A percentile compares a stretch with the other conserved stretches of the same genome.
phyloP scores from a whole-genome alignment of 2,113 vertebrate species.

The Rhynchomys soricoides region DNA sequence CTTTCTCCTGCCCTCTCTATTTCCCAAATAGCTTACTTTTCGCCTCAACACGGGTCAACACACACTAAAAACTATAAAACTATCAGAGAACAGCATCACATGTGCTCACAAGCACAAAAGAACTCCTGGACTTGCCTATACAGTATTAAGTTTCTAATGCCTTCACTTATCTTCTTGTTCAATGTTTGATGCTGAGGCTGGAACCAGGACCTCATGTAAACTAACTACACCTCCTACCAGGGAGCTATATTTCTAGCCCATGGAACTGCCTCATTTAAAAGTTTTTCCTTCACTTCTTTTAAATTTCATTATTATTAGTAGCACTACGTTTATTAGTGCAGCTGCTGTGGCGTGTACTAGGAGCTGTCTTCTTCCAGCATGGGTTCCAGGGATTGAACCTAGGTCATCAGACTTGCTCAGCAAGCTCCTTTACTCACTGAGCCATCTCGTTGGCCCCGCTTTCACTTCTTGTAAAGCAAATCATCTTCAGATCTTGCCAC shows the following conservation, averaged over 20 bases:
- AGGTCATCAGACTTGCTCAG: background rate
- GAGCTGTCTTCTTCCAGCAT: background rate
- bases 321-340: background rate
- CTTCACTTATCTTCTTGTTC: background rate
- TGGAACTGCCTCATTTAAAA: background rate
- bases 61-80: constrained; percentile 22
- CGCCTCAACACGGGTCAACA: background rate
- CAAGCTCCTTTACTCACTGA: background rate
- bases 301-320: background rate
- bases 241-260: background rate
- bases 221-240: background rate
- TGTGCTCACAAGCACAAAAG: background rate
- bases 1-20: background rate
- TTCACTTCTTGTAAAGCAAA: background rate
- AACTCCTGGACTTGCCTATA: background rate
- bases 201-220: background rate
- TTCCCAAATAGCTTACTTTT: constrained; percentile 10
- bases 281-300: background rate
- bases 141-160: background rate
- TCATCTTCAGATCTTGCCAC: background rate
- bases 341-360: background rate
- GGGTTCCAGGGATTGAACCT: background rate
- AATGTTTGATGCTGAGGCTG: background rate
- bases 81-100: background rate
- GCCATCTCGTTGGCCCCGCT: background rate